Conservation (phyloP, 2,888 invertebrate genomes). For the Pseudoips prasinana region DNA sequence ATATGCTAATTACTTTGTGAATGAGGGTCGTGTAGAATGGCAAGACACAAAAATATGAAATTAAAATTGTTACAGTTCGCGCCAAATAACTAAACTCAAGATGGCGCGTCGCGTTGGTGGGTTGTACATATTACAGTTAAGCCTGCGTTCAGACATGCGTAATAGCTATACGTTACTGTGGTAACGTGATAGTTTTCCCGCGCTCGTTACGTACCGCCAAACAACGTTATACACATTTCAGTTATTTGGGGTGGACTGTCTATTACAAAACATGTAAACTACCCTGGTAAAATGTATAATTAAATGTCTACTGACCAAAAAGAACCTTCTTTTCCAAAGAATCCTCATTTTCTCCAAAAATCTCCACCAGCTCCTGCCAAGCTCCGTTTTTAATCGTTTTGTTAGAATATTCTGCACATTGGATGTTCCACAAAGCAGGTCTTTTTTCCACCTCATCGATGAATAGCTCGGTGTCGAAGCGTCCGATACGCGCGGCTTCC, state of each 20-base stretch:
- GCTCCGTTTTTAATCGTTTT: conserved; percentile 25
- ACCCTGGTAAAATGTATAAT: too few relatives aligned
- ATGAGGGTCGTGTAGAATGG: conserved; percentile 27
- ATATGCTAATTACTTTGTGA: conserved; percentile 31
- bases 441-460: conserved; percentile 28
- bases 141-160: conserved; percentile 18
- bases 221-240: too few relatives aligned
- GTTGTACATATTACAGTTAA: conserved; percentile 13
- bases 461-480: conserved; percentile 30
- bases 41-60: conserved; percentile 29
- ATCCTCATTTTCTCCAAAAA: conserved; percentile 17
- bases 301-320: conserved; percentile 21
- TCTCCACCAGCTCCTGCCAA: conserved; percentile 27
- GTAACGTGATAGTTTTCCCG: too few relatives aligned
- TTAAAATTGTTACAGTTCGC: too few relatives aligned
- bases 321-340: conserved; percentile 20
- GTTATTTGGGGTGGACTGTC: too few relatives aligned
- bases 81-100: too few relatives aligned
- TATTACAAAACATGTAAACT: too few relatives aligned
- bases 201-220: too few relatives aligned
- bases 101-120: too few relatives aligned
- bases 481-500: conserved; percentile 23
- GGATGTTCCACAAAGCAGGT: conserved; percentile 27
- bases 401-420: conserved; percentile 27
- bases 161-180: too few relatives aligned